phyloP scores from a whole-genome alignment of 2,113 vertebrate genomes.

The Corydoras sp. region DNA sequence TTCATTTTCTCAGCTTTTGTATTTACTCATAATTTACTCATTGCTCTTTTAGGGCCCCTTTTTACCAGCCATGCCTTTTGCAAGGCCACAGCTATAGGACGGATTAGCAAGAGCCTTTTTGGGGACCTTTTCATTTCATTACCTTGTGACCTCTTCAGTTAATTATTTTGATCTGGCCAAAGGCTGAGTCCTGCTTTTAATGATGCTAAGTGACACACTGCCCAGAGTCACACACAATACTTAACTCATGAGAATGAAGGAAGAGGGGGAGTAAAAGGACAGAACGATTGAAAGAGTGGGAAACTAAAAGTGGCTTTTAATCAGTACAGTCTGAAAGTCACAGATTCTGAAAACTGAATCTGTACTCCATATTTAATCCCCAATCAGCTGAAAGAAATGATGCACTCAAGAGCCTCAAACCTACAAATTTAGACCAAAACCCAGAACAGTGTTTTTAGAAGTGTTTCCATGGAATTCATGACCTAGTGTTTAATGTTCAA shows the following conservation, averaged over 20 bases:
- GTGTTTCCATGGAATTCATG: too few species aligned
- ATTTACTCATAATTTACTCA: constrained; percentile 21
- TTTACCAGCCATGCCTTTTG: constrained; percentile 44
- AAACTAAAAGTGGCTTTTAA: constrained; percentile 36
- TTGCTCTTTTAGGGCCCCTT: constrained; percentile 22
- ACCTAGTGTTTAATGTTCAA: too few species aligned
- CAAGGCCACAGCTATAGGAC: constrained; percentile 56
- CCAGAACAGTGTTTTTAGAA: too few species aligned
- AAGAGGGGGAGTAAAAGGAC: constrained; percentile 49
- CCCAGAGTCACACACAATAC: constrained; percentile 66
- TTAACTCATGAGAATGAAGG: constrained; percentile 66
- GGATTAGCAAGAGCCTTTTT: constrained; percentile 69
- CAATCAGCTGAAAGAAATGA: neutral
- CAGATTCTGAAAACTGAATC: too few species aligned
- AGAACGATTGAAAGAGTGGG: constrained; percentile 48
- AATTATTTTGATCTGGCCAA: constrained; percentile 77
- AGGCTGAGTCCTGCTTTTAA: constrained; percentile 67
- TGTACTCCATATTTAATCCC: neutral
- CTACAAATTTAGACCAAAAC: too few species aligned
- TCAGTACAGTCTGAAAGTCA: too few species aligned
- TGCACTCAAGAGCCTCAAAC: too few species aligned
- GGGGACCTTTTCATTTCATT: constrained; percentile 68
- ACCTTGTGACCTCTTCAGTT: constrained; percentile 75
- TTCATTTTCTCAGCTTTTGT: neutral
- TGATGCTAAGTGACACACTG: constrained; percentile 65